phyloP scores from a whole-genome alignment of 2,113 vertebrate genomes.

The Melanostigma gelatinosum region DNA sequence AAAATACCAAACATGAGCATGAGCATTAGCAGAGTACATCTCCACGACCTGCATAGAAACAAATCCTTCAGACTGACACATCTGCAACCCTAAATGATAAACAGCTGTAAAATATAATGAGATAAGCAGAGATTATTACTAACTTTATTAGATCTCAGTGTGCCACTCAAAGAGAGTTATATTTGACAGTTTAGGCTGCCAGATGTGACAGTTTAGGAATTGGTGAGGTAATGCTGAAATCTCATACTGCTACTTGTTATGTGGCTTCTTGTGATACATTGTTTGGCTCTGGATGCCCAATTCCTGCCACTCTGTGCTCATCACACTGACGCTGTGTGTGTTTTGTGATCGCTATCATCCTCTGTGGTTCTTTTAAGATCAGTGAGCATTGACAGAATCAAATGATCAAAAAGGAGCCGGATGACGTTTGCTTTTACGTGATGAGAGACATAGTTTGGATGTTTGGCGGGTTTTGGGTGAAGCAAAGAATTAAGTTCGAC shows the following conservation, averaged over 20 bases:
- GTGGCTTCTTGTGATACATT: constrained; percentile 21
- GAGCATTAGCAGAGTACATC: constrained; percentile 9
- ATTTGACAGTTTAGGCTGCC: constrained; percentile 28
- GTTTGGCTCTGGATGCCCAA: constrained; percentile 25
- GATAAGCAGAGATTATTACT: constrained; percentile 41
- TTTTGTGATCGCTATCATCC: constrained; percentile 14
- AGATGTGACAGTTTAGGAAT: constrained; percentile 34
- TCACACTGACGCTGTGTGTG: constrained; percentile 4
- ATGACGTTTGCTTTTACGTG: background rate
- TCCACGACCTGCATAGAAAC: constrained; percentile 1
- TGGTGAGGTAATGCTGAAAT: constrained; percentile 42
- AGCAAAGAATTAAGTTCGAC: background rate
- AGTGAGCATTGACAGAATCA: background rate
- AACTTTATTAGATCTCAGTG: constrained; percentile 34
- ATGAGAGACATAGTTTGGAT: background rate
- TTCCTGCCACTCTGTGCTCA: background rate
- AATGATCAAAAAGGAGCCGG: constrained; percentile 9
- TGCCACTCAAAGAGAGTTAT: constrained; percentile 25
- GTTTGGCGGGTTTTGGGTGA: background rate
- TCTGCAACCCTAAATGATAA: constrained; percentile 32
- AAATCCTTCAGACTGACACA: constrained; percentile 26
- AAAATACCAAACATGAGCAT: background rate
- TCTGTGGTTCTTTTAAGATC: constrained; percentile 20
- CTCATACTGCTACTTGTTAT: constrained; percentile 20
- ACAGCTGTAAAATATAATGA: constrained; percentile 53